phyloP scores from a whole-genome alignment of 1,140 invertebrate species.

The Theocolax elegans region DNA sequence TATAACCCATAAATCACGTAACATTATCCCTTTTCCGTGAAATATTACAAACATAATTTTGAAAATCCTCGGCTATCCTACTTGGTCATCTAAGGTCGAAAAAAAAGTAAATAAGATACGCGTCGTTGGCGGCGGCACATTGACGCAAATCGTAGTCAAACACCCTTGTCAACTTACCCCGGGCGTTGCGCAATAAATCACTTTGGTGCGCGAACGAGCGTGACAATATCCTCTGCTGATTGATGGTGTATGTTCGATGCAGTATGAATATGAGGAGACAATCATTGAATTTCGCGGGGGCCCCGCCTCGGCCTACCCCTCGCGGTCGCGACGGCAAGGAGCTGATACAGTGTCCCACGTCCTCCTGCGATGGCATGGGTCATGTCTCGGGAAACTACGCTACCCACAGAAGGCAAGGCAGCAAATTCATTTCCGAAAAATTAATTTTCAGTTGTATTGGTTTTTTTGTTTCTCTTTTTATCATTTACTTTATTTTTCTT shows the following conservation, averaged over 20 bases:
- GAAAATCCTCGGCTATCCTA: neutral
- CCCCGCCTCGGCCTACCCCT: conserved; percentile 58
- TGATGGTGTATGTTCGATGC: conserved; percentile 55
- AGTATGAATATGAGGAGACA: conserved; percentile 66
- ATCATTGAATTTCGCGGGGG: conserved; percentile 63
- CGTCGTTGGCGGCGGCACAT: too few relatives aligned
- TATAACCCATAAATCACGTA: neutral
- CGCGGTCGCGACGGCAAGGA: conserved; percentile 75
- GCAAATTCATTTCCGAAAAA: conserved; percentile 53
- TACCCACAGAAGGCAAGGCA: conserved; percentile 76
- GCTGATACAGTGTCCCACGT: conserved; percentile 79
- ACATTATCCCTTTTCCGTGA: too few relatives aligned
- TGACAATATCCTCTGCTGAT: conserved; percentile 17
- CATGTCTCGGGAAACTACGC: conserved; percentile 81
- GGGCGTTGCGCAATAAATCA: conserved; percentile 10
- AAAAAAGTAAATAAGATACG: too few relatives aligned
- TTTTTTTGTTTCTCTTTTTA: neutral
- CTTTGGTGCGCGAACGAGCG: neutral
- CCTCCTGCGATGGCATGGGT: conserved; percentile 80
- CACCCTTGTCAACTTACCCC: too few relatives aligned
- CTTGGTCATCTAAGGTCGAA: neutral
- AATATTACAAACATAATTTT: neutral
- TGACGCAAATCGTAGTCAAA: too few relatives aligned
- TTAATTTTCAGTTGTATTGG: conserved; percentile 27
- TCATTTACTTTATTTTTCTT: conserved; percentile 22